Base-by-base conservation (phyloP, 1,140 invertebrate species). In the Papilio dardanus region DNA sequence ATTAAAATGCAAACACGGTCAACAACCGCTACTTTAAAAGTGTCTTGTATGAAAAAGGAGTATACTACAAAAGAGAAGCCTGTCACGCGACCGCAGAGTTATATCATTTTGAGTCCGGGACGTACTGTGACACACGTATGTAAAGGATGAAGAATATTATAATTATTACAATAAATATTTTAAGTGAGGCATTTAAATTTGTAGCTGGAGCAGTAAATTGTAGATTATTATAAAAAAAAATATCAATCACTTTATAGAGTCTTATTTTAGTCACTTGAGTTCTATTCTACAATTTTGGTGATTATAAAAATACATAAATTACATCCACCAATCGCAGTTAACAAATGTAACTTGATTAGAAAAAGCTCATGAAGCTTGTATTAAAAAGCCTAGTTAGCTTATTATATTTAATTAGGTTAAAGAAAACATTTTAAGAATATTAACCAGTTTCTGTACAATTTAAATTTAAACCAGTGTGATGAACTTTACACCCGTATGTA, bases 21-120 rank as follows among this genome's bases (percentile, higher is more conserved):
- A 77, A 65, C 50, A 71, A 69, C 74, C 75, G 67, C 74, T 74
- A 76, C 77, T 79, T 81, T 77, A 74, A 71, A 81, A 81, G 76
- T 81, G 71, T 71, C 71, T 75, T 68, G 76, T 76, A 74, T 76
- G 75, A 81, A 81, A 77, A 79, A 74, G 74, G 75, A 73, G 46
- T 73, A 58, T 73, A 30, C 50, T 73, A 73, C 71, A 73, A 73
- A 74, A 71, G 76, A 74, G 40, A 73, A 77, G 77, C 74, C 42
- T 73, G 79, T 76, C 79, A 80, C 79, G 79, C 74, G 19, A 77
- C 71, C 42, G 33, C 71, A n/a, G 31, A 76, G 71, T 79, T 75
- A 77, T 74, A 74, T 74, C 65, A 73, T 74, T 75, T 79, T 74
- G 37, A 71, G 76, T 24, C 37, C 71, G 30, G 71, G 46, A 33